Evolutionary conservation across 2,113 vertebrate species (phyloP).

Genomic region (Corythoichthys haematopterus): DNA sequence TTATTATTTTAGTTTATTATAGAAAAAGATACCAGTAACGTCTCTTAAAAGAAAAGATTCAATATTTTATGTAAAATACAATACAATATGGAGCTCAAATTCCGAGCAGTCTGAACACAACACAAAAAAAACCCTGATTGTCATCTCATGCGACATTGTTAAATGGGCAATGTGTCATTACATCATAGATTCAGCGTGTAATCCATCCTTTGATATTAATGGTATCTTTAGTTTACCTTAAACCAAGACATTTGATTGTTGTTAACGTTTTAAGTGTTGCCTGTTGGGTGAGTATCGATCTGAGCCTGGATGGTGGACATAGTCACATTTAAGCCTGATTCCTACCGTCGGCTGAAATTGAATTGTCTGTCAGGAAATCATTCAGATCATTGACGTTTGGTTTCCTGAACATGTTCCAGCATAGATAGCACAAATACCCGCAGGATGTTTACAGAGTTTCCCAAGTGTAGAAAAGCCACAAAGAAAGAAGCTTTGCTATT

Average conservation of each 20-base stretch:
- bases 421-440: not conserved
- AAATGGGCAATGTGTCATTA: not conserved
- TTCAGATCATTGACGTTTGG: constrained; percentile 19
- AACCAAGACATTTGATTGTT: not conserved
- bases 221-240: not conserved
- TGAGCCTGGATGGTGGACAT: not conserved
- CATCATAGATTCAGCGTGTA: not conserved
- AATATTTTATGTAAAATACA: no score
- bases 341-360: constrained; percentile 2
- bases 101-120: no score
- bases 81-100: no score
- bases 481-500: not conserved
- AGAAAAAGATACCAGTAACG: no score
- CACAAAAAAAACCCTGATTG: no score
- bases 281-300: constrained; percentile 7
- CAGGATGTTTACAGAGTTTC: not conserved
- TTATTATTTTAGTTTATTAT: no score
- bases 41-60: no score
- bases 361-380: constrained; percentile 1
- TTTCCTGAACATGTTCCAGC: constrained; percentile 5
- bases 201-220: not conserved
- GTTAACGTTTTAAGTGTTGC: constrained; percentile 5
- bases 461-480: not conserved
- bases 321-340: constrained; percentile 2
- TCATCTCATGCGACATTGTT: not conserved